Percentiles rank a stretch among this genome's conserved stretches.
Evolutionary conservation across 2,797 vertebrate genomes (phyloP).

Genomic region (Neopelma chrysocephalum): DNA sequence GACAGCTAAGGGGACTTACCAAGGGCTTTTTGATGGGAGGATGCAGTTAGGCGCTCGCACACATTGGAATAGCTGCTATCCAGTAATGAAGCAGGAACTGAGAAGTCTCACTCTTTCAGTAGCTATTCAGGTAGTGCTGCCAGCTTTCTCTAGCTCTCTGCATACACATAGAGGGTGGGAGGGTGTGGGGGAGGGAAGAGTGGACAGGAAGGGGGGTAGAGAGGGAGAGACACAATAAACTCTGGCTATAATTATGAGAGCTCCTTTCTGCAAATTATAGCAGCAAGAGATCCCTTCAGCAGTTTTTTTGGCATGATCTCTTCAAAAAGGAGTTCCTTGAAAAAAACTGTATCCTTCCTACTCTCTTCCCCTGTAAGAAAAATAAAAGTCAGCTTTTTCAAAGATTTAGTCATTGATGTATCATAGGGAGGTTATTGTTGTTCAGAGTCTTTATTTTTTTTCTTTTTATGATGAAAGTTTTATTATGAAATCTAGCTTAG

Average conservation of each 20-base stretch:
- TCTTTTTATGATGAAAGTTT: conserved; percentile 34
- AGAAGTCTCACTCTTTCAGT: not conserved
- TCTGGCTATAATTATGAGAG: conserved; percentile 17
- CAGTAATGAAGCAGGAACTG: not conserved
- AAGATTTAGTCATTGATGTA: conserved; percentile 24
- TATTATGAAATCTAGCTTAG: conserved; percentile 36
- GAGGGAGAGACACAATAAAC: not conserved
- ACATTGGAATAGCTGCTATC: not conserved
- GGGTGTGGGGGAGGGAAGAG: not conserved
- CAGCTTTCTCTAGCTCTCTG: conserved; percentile 6
- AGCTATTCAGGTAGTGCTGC: conserved; percentile 33
- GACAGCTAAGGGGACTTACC: not conserved
- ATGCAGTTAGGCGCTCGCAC: not conserved
- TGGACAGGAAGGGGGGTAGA: not conserved
- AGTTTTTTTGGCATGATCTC: not conserved
- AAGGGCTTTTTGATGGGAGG: not conserved
- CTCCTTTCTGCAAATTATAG: conserved; percentile 17
- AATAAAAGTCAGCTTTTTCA: not conserved
- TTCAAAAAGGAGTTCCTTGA: not conserved
- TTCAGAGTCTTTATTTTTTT: not conserved
- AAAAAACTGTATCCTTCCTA: not conserved
- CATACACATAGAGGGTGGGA: not conserved
- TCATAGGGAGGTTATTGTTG: not conserved
- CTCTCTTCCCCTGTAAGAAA: not conserved
- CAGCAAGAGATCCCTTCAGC: not conserved